These are phyloP conservation scores for Tricholauxania praeusta DNA, from an alignment of 2,888 invertebrate genomes.

Conservation along the genomic window DNA sequence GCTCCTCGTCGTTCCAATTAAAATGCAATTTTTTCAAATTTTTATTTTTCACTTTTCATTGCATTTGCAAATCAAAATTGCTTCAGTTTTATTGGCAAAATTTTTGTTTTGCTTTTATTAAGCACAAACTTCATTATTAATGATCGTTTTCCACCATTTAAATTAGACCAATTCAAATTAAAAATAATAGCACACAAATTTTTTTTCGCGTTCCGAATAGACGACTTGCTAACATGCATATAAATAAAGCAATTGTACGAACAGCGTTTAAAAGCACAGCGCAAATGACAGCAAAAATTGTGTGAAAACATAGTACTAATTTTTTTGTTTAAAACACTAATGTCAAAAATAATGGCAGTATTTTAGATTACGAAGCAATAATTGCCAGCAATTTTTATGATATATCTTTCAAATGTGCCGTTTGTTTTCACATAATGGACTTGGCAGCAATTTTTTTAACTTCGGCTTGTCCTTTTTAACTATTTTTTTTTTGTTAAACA, in stretches of 20 bases:
- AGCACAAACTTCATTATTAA: slow-evolving; percentile 46
- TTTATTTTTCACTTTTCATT: slow-evolving; percentile 17
- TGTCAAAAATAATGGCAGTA: no score
- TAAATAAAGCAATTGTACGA: no score
- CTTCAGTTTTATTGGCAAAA: slow-evolving; percentile 53
- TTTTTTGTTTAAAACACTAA: neutral
- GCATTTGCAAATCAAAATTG: slow-evolving; percentile 9
- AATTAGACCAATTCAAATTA: neutral
- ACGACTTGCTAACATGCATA: no score
- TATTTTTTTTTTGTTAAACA: no score
- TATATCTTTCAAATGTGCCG: no score
- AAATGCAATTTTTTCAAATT: slow-evolving; percentile 56
- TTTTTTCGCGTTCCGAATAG: no score
- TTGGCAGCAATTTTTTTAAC: no score
- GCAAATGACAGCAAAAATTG: neutral
- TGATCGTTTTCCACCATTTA: neutral
- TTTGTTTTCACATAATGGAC: no score
- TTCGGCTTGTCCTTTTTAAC: no score
- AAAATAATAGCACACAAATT: neutral
- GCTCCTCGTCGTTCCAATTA: slow-evolving; percentile 40
- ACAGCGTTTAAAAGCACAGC: neutral
- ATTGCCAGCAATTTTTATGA: no score
- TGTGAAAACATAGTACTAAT: slow-evolving; percentile 1
- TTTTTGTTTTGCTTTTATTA: slow-evolving; percentile 54
- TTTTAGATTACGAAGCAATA: no score